phyloP scores from a whole-genome alignment of 2,888 invertebrate species.

The Agrotis exclamationis region DNA sequence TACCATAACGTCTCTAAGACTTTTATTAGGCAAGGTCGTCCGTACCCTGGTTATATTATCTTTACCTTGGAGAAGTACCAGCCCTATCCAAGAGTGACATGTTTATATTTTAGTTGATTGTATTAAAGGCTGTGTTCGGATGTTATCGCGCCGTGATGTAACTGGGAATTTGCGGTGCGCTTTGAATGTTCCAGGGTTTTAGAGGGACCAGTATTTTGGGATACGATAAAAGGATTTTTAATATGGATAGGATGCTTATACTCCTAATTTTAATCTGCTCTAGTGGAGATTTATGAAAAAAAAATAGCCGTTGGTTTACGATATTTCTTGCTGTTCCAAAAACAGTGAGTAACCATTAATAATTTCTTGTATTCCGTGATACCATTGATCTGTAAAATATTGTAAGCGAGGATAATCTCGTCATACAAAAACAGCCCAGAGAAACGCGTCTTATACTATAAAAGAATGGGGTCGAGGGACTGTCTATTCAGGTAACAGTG shows the following conservation, averaged over 20 bases:
- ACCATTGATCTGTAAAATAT: not conserved
- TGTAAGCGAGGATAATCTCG: not conserved
- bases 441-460: too few relatives aligned
- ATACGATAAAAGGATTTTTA: not conserved
- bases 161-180: conserved; percentile 63
- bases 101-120: conserved; percentile 75
- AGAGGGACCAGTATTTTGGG: conserved; percentile 28
- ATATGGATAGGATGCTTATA: too few relatives aligned
- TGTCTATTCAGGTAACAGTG: too few relatives aligned
- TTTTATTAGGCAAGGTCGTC: too few relatives aligned
- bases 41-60: too few relatives aligned
- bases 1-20: too few relatives aligned
- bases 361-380: too few relatives aligned
- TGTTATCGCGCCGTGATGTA: conserved; percentile 72
- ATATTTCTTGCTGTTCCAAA: not conserved
- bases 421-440: not conserved
- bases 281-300: not conserved
- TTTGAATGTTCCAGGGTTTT: conserved; percentile 53
- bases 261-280: not conserved
- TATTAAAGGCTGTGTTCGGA: conserved; percentile 74
- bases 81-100: conserved; percentile 70
- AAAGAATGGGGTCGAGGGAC: not conserved
- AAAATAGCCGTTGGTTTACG: too few relatives aligned
- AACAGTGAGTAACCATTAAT: too few relatives aligned
- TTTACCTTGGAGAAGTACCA: conserved; percentile 18